Conservation (phyloP, 2,888 invertebrate genomes). For the Oxytorus armatus region DNA sequence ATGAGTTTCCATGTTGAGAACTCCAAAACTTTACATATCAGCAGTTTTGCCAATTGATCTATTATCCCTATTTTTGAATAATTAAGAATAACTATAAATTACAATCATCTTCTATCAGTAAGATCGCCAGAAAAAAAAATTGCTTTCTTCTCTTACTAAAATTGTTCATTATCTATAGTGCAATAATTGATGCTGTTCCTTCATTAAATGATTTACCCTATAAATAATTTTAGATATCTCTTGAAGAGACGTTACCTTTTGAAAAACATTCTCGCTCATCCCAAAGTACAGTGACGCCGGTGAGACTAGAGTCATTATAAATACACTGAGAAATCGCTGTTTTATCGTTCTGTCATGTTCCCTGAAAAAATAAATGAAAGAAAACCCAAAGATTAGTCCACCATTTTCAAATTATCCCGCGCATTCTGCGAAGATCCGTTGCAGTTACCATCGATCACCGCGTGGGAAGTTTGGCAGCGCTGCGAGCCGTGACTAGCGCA, state of each 20-base stretch:
- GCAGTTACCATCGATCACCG: background rate
- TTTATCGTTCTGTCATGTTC: constrained; percentile 96
- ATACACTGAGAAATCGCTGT: constrained; percentile 94
- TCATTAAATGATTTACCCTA: too few species aligned
- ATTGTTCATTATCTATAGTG: too few species aligned
- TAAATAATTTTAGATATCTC: too few species aligned
- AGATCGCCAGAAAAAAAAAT: too few species aligned
- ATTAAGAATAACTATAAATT: too few species aligned
- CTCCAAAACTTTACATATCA: too few species aligned
- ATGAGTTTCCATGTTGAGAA: too few species aligned
- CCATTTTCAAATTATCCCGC: constrained; percentile 50
- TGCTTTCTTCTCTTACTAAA: too few species aligned
- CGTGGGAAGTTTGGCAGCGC: constrained; percentile 34
- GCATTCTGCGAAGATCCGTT: background rate
- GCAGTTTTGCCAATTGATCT: too few species aligned
- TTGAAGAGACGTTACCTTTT: constrained; percentile 85
- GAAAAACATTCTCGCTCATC: constrained; percentile 87
- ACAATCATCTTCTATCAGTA: too few species aligned
- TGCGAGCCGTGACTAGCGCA: constrained; percentile 25
- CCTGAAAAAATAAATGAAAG: constrained; percentile 86
- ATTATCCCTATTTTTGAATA: too few species aligned
- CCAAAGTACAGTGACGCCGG: constrained; percentile 92
- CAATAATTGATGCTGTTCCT: too few species aligned
- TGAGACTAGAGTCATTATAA: constrained; percentile 92
- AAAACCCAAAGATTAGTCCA: background rate